Base-by-base conservation (phyloP, 2,888 invertebrate genomes). In the Clanis bilineata region DNA sequence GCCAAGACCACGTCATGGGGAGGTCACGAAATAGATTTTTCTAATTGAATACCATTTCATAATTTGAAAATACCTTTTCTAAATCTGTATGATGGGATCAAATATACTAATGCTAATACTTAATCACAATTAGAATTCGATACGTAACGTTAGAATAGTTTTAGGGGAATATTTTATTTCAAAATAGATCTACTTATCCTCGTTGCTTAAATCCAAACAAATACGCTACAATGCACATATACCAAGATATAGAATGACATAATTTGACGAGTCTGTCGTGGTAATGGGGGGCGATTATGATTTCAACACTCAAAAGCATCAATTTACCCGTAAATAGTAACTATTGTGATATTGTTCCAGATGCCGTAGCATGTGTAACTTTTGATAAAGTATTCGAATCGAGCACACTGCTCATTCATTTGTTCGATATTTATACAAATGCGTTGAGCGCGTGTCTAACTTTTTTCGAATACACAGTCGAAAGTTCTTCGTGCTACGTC, bases 231-330 rank as follows among this genome's bases (percentile, higher is more conserved):
- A 6, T 41, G 18, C 41, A 18, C 41, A 41, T 41, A 7, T 18
- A 4, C 44, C 22, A 21, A 44, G 22, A 44, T 44, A 44, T 44
- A 44, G 44, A 51, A 28, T 32, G 18, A 32, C 32, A 32, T 51
- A 28, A 18, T 47, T 32, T 28, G 51, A 51, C 51, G 23, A 45
- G 32, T 51, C 32, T 18, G 18, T 18, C 18, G 1, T 32, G 32
- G 28, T 51, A 51, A 51, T 51, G 51, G 28, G 25, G 51, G 7
- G 10, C 32, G 56, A 56, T 56, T 43, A 56, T 56, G 22, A 56
- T 43, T 43, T 56, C 15, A 55, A 54, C 62, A 67, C 41, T 56
- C 56, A 43, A 56, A 18, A 39, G 56, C 36, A 39, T 38, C 25
- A 18, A 25, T 56, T 56, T 56, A 43, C 56, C 28, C 56, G 28